These are phyloP conservation scores for Crematogaster levior DNA, from an alignment of 2,888 invertebrate genomes.

Conservation along the genomic window DNA sequence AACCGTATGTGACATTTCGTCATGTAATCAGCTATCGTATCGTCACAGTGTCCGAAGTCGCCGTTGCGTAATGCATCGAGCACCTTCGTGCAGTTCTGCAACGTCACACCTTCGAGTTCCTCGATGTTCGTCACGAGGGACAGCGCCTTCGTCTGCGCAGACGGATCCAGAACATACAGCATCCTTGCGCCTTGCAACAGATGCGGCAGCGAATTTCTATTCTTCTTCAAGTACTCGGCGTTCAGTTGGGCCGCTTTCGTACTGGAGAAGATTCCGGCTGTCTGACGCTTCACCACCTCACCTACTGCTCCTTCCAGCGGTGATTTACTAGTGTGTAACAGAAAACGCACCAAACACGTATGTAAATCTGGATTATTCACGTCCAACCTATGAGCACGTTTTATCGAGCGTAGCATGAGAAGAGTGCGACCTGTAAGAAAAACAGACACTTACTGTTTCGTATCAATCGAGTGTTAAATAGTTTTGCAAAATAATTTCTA, in stretches of 20 bases:
- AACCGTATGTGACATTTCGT: constrained; percentile 91
- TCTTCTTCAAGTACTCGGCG: constrained; percentile 84
- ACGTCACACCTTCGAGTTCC: constrained; percentile 83
- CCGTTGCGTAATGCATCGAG: constrained; percentile 92
- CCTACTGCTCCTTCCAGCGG: constrained; percentile 86
- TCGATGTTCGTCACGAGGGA: constrained; percentile 88
- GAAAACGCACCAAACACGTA: constrained; percentile 94
- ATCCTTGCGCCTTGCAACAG: constrained; percentile 94
- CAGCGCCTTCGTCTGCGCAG: constrained; percentile 89
- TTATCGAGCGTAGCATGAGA: constrained; percentile 98
- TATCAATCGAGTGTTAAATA: neutral
- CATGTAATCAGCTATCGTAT: constrained; percentile 89
- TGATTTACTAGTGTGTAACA: constrained; percentile 86
- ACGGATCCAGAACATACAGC: constrained; percentile 91
- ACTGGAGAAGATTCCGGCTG: constrained; percentile 87
- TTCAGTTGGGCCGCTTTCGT: constrained; percentile 88
- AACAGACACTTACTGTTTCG: neutral
- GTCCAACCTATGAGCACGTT: constrained; percentile 93
- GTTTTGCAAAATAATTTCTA: neutral
- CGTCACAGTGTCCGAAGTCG: constrained; percentile 92
- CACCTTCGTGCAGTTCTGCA: constrained; percentile 93
- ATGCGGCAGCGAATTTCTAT: constrained; percentile 89
- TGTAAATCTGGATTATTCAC: constrained; percentile 93
- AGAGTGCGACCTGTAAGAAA: constrained; percentile 92
- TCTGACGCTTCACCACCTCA: constrained; percentile 87